Base-by-base conservation (phyloP, 2,888 invertebrate genomes). In the Mylabris sibirica region DNA sequence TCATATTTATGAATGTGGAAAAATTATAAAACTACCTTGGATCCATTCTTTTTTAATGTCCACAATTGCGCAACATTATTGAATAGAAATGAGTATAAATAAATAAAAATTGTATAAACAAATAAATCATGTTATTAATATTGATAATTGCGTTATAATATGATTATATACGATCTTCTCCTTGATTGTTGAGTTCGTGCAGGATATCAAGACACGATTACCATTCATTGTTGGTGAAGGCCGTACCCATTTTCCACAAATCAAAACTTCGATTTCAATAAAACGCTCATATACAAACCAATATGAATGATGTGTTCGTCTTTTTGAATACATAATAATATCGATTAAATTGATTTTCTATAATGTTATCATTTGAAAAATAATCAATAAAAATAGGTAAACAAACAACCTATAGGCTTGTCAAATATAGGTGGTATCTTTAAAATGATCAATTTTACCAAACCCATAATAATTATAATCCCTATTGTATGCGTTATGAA, bases 401-500 rank as follows among this genome's bases (percentile, higher is more conserved):
- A 53, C 8, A 22, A 49, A 49, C 20, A 49, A 17, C 17, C 5
- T 20, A 20, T 1, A 53, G 53, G 53, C 53, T 53, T 53, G 44
- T 49, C 41, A 11, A 41, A 41, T n/a, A n/a, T n/a, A n/a, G n/a
- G n/a, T n/a, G 30, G 30, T 41, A n/a, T n/a, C 14, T 41, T 41
- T 41, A 14, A 41, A 41, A 41, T 12, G 4, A n/a, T 41, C 41
- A 41, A n/a, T 3, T 41, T 14, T 14, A 41, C 41, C 41, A 41
- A 30, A 53, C 53, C 53, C 53, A 53, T 22, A 22, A 53, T 17
- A 44, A 44, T 44, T 17, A 44, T 17, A 44, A 44, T 44, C 44
- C 8, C 44, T 17, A 44, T 53, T 22, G 53, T 60, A 67, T 78
- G 77, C 79, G 80, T 81, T 80, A 80, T 80, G 79, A 81, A 80